phyloP scores from a whole-genome alignment of 1,140 invertebrate species.

The Papilio polytes region DNA sequence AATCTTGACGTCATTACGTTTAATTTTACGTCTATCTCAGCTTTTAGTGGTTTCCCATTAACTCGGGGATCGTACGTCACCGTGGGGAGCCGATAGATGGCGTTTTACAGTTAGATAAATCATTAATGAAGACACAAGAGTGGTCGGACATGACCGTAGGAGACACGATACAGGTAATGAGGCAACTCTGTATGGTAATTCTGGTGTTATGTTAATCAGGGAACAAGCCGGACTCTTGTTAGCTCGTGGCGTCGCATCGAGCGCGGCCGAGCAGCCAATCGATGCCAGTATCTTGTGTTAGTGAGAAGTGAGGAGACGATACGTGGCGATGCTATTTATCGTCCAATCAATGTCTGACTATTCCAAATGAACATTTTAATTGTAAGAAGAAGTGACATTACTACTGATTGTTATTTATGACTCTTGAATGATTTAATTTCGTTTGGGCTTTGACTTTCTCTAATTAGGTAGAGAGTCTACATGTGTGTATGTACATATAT shows the following conservation, averaged over 20 bases:
- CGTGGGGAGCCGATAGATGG: neutral
- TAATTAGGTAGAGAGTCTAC: neutral
- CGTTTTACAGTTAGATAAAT: conserved; percentile 46
- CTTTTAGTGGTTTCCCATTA: conserved; percentile 13
- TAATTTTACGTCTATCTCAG: conserved; percentile 17
- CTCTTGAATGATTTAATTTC: neutral
- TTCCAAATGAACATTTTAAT: neutral
- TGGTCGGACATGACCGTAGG: neutral
- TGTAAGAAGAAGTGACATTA: neutral
- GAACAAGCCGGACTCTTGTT: conserved; percentile 9
- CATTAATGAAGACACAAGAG: conserved; percentile 49
- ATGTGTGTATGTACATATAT: neutral
- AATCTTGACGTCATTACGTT: conserved; percentile 14
- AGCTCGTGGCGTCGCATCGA: neutral
- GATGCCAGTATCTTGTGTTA: neutral
- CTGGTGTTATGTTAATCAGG: conserved; percentile 31
- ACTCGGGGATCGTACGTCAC: neutral
- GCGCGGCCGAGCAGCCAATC: neutral
- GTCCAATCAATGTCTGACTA: neutral
- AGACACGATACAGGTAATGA: conserved; percentile 43
- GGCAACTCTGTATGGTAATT: conserved; percentile 28
- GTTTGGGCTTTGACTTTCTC: neutral
- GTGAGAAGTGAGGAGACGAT: neutral
- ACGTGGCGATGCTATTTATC: neutral
- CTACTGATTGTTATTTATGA: neutral